These are phyloP conservation scores for Oreochromis tanganicae DNA, from an alignment of 2,113 vertebrate genomes.

Conservation along the genomic window DNA sequence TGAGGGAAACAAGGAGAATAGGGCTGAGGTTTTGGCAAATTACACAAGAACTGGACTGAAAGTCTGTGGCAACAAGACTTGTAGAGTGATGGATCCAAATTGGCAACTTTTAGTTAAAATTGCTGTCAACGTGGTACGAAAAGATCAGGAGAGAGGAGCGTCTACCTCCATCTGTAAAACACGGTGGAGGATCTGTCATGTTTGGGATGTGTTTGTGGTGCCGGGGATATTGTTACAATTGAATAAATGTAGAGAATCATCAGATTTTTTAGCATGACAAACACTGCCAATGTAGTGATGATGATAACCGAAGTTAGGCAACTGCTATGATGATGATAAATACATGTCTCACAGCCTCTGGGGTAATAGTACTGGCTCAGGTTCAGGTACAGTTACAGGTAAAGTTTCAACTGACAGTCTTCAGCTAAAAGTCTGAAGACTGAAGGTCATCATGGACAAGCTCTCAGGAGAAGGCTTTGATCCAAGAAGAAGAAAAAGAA, in stretches of 20 bases:
- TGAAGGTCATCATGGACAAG: not conserved
- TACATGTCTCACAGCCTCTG: not conserved
- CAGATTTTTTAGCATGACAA: not conserved
- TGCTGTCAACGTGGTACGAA: not conserved
- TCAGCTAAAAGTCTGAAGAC: not conserved
- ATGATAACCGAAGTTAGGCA: not conserved
- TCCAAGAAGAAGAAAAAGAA: not conserved
- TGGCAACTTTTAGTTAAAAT: not conserved
- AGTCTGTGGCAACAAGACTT: not conserved
- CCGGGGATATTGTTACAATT: not conserved
- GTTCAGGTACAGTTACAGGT: not conserved
- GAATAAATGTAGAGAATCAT: not conserved
- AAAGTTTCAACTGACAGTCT: not conserved
- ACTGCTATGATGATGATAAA: not conserved
- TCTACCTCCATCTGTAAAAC: not conserved
- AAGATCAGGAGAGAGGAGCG: not conserved
- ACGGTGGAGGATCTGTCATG: not conserved
- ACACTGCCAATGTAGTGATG: not conserved
- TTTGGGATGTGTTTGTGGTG: not conserved
- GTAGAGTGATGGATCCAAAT: not conserved
- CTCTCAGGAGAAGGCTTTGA: not conserved
- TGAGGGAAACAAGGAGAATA: not conserved
- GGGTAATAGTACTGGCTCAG: not conserved
- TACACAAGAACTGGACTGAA: not conserved
- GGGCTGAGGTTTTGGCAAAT: not conserved